Evolutionary conservation across 2,888 invertebrate species (phyloP).

Genomic region (Isoperla grammatica): DNA sequence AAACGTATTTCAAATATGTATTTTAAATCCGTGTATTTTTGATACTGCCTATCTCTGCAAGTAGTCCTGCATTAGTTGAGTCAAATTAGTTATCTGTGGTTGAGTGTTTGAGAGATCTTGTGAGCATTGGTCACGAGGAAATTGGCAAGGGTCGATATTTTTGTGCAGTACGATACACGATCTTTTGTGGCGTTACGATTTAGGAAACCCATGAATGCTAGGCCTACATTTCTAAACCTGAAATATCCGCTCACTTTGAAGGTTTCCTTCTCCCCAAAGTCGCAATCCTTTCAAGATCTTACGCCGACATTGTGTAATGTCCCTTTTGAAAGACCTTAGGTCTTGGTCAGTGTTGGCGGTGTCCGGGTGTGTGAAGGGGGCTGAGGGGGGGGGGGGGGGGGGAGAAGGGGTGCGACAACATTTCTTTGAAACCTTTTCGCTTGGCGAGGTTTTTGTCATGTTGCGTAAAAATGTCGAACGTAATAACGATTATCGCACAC

Average conservation of each 20-base stretch:
- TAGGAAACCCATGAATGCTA: no score
- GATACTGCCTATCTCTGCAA: no score
- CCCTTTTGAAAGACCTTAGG: constrained; percentile 7
- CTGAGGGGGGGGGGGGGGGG: background rate
- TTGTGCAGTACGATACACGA: no score
- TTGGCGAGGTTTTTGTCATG: constrained; percentile 7
- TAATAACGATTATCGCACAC: constrained; percentile 2
- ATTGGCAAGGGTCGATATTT: no score
- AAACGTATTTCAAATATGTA: no score
- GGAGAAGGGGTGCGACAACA: background rate
- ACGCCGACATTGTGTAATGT: constrained; percentile 5
- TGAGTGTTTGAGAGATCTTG: no score
- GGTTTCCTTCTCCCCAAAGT: constrained; percentile 6
- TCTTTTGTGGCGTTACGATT: no score
- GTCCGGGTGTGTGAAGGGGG: background rate
- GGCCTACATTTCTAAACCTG: background rate
- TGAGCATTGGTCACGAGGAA: no score
- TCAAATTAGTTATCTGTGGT: no score
- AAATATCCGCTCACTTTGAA: background rate
- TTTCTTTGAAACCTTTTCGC: constrained; percentile 7
- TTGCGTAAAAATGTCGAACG: constrained; percentile 1
- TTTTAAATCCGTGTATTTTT: no score
- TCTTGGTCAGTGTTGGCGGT: constrained; percentile 16
- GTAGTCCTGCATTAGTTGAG: no score
- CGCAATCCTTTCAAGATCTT: constrained; percentile 17